Base-by-base conservation (phyloP, 1,140 invertebrate genomes). In the Gonioctena quinquepunctata region DNA sequence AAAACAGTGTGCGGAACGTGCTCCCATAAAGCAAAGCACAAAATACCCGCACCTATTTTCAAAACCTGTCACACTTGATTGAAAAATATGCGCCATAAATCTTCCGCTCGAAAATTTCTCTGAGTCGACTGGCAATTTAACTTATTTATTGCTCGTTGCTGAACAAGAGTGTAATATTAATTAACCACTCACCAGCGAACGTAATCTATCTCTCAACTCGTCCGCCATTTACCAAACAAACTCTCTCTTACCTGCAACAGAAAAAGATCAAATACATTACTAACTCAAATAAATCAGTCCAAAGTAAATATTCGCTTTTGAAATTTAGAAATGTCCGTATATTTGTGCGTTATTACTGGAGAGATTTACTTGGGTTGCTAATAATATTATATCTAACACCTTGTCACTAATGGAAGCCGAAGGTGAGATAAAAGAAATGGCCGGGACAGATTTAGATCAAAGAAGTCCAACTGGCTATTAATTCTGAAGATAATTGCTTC, bases 141-240 rank as follows among this genome's bases (percentile, higher is more conserved):
- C 68, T 76, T 73, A 76, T 76, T 76, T 73, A 76, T 76, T 70
- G 60, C 74, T 19, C 7, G 27, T 54, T 68, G 67, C 61, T 60
- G 71, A 76, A 73, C 70, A 77, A 77, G 72, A 76, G 72, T 73
- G 71, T 70, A 76, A 76, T 76, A 77, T 76, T 78, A 76, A 78
- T 78, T 76, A 78, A 76, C 50, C 65, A 76, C 76, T 78, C 76
- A 78, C 72, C 75, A 68, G 62, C 16, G 19, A 23, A 27, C 48
- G 69, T 52, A 54, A 78, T 78, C 60, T 76, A 63, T 78, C 74
- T 76, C 67, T 78, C 72, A 65, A 64, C 74, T 67, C 26, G 68
- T 16, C 64, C 33, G 52, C 54, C 25, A 22, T 61, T 49, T 16
- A 48, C 60, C 59, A 48, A 72, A 64, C 28, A 8, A 16, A 52